Conservation (phyloP, 2,888 invertebrate species). For the Ophion obscuratus region DNA sequence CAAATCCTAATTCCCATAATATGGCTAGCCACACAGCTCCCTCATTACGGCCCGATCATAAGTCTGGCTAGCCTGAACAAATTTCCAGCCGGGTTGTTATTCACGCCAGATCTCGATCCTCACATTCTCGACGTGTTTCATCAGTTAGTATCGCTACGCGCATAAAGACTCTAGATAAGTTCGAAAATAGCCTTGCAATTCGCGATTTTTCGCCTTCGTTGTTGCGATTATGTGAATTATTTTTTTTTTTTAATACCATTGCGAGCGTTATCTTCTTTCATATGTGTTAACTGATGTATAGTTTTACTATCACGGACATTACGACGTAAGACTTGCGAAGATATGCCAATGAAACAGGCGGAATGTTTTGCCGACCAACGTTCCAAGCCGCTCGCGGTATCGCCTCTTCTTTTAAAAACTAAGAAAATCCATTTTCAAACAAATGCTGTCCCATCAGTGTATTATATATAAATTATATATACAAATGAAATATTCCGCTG, state of each 20-base stretch:
- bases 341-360: neutral
- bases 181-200: slow-evolving; percentile 15
- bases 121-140: slow-evolving; percentile 98
- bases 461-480: slow-evolving; percentile 41
- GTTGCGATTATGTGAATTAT: slow-evolving; percentile 29
- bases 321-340: slow-evolving; percentile 27
- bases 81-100: too few species aligned
- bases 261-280: slow-evolving; percentile 30
- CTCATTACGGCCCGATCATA: too few species aligned
- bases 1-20: too few species aligned
- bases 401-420: neutral
- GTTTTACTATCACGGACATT: slow-evolving; percentile 27
- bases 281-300: slow-evolving; percentile 7
- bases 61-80: too few species aligned
- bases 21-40: too few species aligned
- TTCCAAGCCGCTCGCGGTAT: slow-evolving; percentile 13
- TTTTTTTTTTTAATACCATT: slow-evolving; percentile 11
- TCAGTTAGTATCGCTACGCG: slow-evolving; percentile 96
- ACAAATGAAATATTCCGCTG: neutral
- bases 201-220: slow-evolving; percentile 16
- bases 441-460: slow-evolving; percentile 15
- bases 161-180: slow-evolving; percentile 84
- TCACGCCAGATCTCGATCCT: slow-evolving; percentile 97
- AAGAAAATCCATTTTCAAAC: slow-evolving; percentile 12
- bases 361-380: neutral